phyloP scores from a whole-genome alignment of 2,888 invertebrate genomes.

The Nudaria mundana region DNA sequence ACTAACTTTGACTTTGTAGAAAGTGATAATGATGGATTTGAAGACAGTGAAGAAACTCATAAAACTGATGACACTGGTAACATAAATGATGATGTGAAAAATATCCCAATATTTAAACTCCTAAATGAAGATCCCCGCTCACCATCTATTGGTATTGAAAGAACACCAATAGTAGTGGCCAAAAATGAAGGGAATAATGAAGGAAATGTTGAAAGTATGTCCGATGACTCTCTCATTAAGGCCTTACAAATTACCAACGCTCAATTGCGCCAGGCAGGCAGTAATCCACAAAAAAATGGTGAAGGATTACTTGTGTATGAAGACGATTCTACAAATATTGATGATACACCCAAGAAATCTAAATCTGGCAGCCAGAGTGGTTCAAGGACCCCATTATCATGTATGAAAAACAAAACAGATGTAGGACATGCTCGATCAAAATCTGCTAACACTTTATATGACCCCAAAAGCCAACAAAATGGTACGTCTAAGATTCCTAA shows the following conservation, averaged over 20 bases:
- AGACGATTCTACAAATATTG: slow-evolving; percentile 61
- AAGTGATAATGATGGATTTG: slow-evolving; percentile 42
- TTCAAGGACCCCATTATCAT: slow-evolving; percentile 71
- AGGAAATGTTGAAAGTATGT: slow-evolving; percentile 72
- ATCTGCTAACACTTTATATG: slow-evolving; percentile 63
- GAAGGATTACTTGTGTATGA: slow-evolving; percentile 82
- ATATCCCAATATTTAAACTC: slow-evolving; percentile 49
- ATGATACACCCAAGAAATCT: slow-evolving; percentile 61
- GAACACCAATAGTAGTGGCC: slow-evolving; percentile 71
- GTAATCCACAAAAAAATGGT: slow-evolving; percentile 53
- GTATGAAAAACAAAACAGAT: slow-evolving; percentile 74
- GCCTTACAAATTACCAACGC: slow-evolving; percentile 63
- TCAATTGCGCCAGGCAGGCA: slow-evolving; percentile 47
- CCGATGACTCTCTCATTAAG: slow-evolving; percentile 70
- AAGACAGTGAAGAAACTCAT: slow-evolving; percentile 42
- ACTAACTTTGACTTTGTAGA: slow-evolving; percentile 83
- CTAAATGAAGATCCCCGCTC: slow-evolving; percentile 71
- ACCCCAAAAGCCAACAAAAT: slow-evolving; percentile 49
- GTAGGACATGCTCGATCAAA: slow-evolving; percentile 63
- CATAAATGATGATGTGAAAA: slow-evolving; percentile 24
- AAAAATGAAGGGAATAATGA: slow-evolving; percentile 45
- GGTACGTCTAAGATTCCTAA: slow-evolving; percentile 46
- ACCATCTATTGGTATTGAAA: slow-evolving; percentile 69
- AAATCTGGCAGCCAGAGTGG: slow-evolving; percentile 56
- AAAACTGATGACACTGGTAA: slow-evolving; percentile 16